Conservation (phyloP, 53 echinoderm and acorn worm genomes). For the Luidia sarsii region DNA sequence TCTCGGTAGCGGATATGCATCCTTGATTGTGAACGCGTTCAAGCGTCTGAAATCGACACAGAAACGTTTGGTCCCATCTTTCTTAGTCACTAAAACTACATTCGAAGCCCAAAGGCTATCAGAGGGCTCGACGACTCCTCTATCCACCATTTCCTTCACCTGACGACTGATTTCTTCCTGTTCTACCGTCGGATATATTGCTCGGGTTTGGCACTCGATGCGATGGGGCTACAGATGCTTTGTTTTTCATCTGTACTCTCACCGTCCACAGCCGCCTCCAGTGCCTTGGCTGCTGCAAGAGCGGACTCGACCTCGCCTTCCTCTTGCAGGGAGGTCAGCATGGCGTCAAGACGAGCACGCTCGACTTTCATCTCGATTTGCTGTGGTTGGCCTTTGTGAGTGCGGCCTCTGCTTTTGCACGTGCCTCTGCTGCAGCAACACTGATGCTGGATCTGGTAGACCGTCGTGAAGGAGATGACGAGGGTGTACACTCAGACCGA, state of each 20-base stretch:
- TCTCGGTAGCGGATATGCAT: background rate
- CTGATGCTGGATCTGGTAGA: constrained; percentile 18
- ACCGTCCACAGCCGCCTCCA: constrained; percentile 9
- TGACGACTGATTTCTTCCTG: constrained; percentile 49
- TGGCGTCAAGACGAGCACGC: constrained; percentile 13
- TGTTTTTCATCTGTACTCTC: background rate
- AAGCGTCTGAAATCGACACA: constrained; percentile 14
- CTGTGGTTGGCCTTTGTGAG: constrained; percentile 20
- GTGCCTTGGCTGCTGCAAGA: constrained; percentile 24
- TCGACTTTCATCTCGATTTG: constrained; percentile 37
- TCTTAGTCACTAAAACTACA: background rate
- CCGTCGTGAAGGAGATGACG: constrained; percentile 11
- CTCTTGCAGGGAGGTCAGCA: constrained; percentile 21
- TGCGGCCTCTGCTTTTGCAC: constrained; percentile 30
- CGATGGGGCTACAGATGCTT: background rate
- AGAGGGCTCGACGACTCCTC: constrained; percentile 45
- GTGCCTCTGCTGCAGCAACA: constrained; percentile 34
- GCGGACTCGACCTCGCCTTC: constrained; percentile 32
- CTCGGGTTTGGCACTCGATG: background rate
- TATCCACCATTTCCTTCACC: background rate
- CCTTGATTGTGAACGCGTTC: background rate
- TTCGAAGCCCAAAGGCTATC: constrained; percentile 30
- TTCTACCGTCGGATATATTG: constrained; percentile 28
- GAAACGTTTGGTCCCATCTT: background rate
- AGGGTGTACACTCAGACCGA: constrained; percentile 3